phyloP scores from a whole-genome alignment of 2,113 vertebrate genomes.

The Tachysurus fulvidraco region DNA sequence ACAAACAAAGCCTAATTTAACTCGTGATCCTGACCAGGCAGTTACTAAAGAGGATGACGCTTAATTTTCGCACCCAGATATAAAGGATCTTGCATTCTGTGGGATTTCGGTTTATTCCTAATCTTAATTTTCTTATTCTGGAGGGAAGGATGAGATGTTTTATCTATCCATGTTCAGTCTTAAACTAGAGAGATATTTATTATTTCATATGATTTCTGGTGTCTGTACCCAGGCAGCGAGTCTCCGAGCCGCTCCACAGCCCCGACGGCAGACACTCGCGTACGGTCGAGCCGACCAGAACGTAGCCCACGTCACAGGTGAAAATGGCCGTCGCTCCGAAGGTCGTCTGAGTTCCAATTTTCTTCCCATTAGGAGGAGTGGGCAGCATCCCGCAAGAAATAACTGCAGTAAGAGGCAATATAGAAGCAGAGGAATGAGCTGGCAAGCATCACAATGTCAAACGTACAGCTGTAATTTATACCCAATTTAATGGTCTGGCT shows the following conservation, averaged over 20 bases:
- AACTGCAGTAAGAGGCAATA: constrained; percentile 75
- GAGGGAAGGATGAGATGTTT: not conserved
- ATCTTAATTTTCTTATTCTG: not conserved
- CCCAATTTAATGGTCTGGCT: constrained; percentile 42
- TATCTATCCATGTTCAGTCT: too few species aligned
- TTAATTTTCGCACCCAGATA: not conserved
- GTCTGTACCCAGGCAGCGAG: constrained; percentile 85
- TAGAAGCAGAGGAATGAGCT: constrained; percentile 55
- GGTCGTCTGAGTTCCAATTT: constrained; percentile 92
- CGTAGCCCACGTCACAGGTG: constrained; percentile 87
- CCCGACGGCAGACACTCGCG: constrained; percentile 93
- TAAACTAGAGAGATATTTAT: too few species aligned
- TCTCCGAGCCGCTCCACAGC: constrained; percentile 92
- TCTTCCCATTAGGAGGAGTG: constrained; percentile 91
- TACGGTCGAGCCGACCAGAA: constrained; percentile 88
- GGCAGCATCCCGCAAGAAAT: constrained; percentile 93
- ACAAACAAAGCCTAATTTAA: too few species aligned
- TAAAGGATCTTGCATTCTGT: not conserved
- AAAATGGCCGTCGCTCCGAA: constrained; percentile 95
- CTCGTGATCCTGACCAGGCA: not conserved
- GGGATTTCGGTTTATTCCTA: not conserved
- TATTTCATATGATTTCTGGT: too few species aligned
- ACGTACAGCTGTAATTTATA: constrained; percentile 64
- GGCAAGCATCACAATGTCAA: constrained; percentile 63
- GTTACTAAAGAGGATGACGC: not conserved